Percentiles rank a stretch among this genome's conserved stretches.
Evolutionary conservation across 2,113 vertebrate species (phyloP).

Genomic region (Fulica atra): DNA sequence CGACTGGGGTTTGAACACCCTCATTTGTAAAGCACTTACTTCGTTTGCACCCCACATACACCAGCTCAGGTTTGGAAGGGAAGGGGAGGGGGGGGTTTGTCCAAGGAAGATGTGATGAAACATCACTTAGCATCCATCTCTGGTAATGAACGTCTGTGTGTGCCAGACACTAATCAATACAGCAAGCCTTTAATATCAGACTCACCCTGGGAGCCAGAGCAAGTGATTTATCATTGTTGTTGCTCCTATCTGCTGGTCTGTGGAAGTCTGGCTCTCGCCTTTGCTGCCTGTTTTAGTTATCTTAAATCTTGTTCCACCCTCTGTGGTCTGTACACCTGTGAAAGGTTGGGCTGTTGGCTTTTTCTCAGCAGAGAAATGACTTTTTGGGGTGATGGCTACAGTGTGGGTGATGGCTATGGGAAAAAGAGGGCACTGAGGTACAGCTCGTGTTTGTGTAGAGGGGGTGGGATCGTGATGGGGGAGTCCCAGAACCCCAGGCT

Average conservation of each 20-base stretch:
- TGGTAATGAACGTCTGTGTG: conserved; percentile 29
- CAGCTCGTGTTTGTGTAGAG: fast-evolving
- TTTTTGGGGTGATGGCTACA: neutral
- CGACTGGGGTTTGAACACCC: neutral
- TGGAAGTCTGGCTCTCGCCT: neutral
- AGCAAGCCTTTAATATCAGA: conserved; percentile 36
- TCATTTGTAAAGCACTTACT: neutral
- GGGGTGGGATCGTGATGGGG: neutral
- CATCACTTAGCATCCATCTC: conserved; percentile 9
- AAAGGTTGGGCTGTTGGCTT: neutral
- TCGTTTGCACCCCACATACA: neutral
- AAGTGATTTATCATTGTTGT: conserved; percentile 43
- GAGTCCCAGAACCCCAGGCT: neutral
- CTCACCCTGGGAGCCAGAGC: conserved; percentile 24
- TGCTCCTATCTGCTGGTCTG: neutral
- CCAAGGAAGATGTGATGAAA: neutral
- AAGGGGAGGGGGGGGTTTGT: neutral
- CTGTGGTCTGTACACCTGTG: fast-evolving
- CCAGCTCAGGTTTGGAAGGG: neutral
- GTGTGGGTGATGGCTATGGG: neutral
- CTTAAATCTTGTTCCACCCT: neutral
- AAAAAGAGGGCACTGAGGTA: fast-evolving
- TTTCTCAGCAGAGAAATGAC: fast-evolving
- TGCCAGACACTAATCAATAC: conserved; percentile 63
- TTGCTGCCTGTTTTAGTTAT: neutral